Evolutionary conservation across 2,797 vertebrate genomes (phyloP), one percentile per base, ranked within the genome.

Genomic region (Pachyuromys duprasi): DNA sequence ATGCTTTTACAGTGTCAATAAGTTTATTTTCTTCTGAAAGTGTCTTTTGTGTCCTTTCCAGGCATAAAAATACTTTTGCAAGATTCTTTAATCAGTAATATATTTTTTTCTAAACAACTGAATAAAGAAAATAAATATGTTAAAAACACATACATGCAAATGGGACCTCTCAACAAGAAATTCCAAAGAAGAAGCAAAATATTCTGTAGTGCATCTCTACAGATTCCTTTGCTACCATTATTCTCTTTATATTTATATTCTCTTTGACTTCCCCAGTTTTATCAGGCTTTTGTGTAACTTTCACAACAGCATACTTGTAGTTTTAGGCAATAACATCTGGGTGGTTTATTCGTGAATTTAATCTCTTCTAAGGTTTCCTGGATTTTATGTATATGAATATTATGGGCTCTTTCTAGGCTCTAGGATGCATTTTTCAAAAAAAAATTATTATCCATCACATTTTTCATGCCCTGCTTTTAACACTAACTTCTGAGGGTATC

Each of bases 221-320:
- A 91, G 84, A 95, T 81, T 84, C 83, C 65, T 75, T 93, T 55
- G 62, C 74, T 94, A 86, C 78, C 67, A 96, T 97, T 97, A 96
- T 96, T 96, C 87, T 95, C 82, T 93, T 89, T 94, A 94, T 93
- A 93, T n/a, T n/a, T n/a, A n/a, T n/a, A n/a, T n/a, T n/a, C n/a
- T n/a, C 96, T 92, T 95, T 69, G 20, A 91, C 31, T 96, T 95
- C 62, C 78, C 88, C 63, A 89, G 42, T 92, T 97, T 95, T 75
- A 87, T 91, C 75, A n/a, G 24, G 28, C 2, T 76, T 33, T 92
- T 72, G 53, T 70, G 67, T 53, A 91, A 72, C 24, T 96, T 96
- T 83, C 60, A 92, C 12, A 69, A 69, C 26, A 92, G 76, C 33
- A 67, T 14, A 31, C 0, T 36, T 94, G 84, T 36, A 83, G 15